Percentiles rank a stretch among this genome's conserved stretches.
Conservation (phyloP, 2,797 vertebrate species). For the Phataginus tricuspis region DNA sequence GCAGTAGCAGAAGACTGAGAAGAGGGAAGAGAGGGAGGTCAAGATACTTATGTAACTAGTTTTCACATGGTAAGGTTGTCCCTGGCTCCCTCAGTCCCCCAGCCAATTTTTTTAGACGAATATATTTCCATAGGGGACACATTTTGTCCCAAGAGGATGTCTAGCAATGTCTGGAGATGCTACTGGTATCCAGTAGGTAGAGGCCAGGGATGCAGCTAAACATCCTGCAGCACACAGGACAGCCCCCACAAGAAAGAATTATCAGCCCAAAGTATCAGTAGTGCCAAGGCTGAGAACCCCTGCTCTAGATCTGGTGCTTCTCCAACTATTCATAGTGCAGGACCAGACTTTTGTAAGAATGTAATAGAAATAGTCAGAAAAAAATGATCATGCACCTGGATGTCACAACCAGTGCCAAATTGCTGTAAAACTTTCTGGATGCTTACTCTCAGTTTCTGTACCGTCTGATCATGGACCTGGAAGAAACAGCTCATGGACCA, state of each 20-base stretch:
- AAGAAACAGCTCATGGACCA: neutral
- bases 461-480: neutral
- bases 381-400: neutral
- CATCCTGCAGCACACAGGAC: neutral
- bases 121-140: neutral
- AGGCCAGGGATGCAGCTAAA: neutral
- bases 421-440: neutral
- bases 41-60: neutral
- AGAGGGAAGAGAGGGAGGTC: neutral
- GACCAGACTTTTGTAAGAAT: neutral
- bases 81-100: neutral
- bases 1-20: neutral
- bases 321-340: neutral
- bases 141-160: neutral
- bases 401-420: neutral
- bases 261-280: accelerated
- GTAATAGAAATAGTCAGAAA: neutral
- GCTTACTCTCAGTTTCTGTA: neutral
- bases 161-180: neutral
- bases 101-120: neutral
- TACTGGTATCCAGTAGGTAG: neutral
- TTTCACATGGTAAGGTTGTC: neutral
- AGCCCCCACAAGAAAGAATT: neutral
- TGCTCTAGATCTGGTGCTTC: neutral
- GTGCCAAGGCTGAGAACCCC: neutral